These are phyloP conservation scores for Bimastos eiseni DNA, from an alignment of 2,888 invertebrate species.

Conservation along the genomic window DNA sequence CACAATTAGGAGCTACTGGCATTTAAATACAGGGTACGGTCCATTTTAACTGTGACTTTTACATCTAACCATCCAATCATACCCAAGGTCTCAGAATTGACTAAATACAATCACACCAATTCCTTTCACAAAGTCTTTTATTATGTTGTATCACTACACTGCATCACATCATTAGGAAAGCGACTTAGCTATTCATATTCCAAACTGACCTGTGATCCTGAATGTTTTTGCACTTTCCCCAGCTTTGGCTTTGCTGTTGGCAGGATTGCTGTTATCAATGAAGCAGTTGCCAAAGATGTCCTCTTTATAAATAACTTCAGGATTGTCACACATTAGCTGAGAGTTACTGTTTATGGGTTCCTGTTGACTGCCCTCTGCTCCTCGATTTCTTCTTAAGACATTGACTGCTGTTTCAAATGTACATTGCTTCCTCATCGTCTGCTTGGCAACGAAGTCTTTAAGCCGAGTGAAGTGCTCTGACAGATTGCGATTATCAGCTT, in stretches of 20 bases:
- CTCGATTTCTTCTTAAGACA: background rate
- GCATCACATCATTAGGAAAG: background rate
- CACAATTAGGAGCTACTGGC: background rate
- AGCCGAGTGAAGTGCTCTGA: background rate
- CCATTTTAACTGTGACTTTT: background rate
- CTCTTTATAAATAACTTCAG: background rate
- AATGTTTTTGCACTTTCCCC: background rate
- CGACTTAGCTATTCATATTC: background rate
- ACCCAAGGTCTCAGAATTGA: background rate
- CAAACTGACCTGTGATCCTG: background rate
- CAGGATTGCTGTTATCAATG: background rate
- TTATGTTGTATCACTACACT: background rate
- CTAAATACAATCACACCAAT: background rate
- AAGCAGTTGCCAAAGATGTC: background rate
- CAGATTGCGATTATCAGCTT: background rate
- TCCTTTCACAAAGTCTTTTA: too few species aligned
- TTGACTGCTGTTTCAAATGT: background rate
- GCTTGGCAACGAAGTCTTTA: background rate
- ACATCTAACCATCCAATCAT: background rate
- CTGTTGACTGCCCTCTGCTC: background rate
- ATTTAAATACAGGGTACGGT: background rate
- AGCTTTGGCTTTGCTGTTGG: slow-evolving; percentile 13
- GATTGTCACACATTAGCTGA: background rate
- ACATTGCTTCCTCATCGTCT: background rate
- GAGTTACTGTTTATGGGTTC: background rate